Evolutionary conservation across 2,797 vertebrate genomes (phyloP).

Genomic region (Syngnathus acus): DNA sequence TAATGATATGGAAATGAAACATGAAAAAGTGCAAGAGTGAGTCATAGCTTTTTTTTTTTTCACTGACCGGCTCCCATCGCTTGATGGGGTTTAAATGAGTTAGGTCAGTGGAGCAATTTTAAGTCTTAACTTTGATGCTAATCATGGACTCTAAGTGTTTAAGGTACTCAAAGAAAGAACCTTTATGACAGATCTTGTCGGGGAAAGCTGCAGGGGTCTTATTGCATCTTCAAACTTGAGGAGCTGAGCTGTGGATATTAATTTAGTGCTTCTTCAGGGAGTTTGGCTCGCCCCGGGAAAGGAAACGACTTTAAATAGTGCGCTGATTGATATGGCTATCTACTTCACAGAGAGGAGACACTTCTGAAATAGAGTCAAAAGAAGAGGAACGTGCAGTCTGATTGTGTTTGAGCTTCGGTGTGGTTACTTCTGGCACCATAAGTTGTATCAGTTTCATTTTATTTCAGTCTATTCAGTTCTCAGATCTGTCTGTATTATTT

Average conservation of each 20-base stretch:
- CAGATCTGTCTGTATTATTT: slow-evolving; percentile 35
- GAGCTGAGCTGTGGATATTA: slow-evolving; percentile 45
- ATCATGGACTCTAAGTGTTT: slow-evolving; percentile 47
- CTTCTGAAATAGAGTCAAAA: slow-evolving; percentile 21
- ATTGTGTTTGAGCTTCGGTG: slow-evolving; percentile 15
- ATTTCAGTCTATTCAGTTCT: slow-evolving; percentile 34
- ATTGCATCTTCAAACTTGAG: slow-evolving; percentile 28
- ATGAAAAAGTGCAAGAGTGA: slow-evolving; percentile 53
- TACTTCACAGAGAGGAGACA: slow-evolving; percentile 18
- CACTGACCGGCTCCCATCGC: slow-evolving; percentile 35
- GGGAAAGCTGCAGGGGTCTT: slow-evolving; percentile 28
- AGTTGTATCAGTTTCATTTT: slow-evolving; percentile 43
- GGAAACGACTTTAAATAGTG: slow-evolving; percentile 39
- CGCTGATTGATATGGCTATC: slow-evolving; percentile 43
- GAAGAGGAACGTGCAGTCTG: background rate
- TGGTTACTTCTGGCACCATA: slow-evolving; percentile 27
- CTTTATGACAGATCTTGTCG: slow-evolving; percentile 33
- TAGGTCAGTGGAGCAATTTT: slow-evolving; percentile 23
- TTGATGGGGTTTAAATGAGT: slow-evolving; percentile 32
- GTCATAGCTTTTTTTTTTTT: slow-evolving; percentile 40
- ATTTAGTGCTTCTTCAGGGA: slow-evolving; percentile 27
- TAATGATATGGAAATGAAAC: slow-evolving; percentile 69
- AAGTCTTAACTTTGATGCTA: slow-evolving; percentile 36
- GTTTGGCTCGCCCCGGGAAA: slow-evolving; percentile 28
- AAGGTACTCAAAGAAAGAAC: slow-evolving; percentile 44